phyloP scores from a whole-genome alignment of 2,797 vertebrate genomes.

The Acridotheres tristis region DNA sequence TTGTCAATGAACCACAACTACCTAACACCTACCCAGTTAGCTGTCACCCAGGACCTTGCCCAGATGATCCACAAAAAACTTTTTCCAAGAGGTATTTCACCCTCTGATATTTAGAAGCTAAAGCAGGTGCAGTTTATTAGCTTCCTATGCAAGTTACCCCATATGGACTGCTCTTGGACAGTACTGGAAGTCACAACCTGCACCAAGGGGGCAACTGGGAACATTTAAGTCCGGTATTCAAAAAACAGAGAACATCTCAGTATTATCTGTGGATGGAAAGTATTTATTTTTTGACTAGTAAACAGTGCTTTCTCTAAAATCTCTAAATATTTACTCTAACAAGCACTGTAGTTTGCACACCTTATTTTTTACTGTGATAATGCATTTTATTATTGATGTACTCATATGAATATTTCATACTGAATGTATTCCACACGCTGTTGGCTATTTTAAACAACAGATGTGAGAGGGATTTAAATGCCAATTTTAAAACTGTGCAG shows the following conservation, averaged over 20 bases:
- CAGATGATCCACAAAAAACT: neutral
- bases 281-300: neutral
- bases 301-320: neutral
- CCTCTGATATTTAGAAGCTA: neutral
- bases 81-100: neutral
- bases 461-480: slow-evolving; percentile 58
- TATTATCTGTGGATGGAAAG: neutral
- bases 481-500: slow-evolving; percentile 55
- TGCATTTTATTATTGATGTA: slow-evolving; percentile 17
- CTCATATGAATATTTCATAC: slow-evolving; percentile 25
- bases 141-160: neutral
- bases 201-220: neutral
- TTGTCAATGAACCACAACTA: neutral
- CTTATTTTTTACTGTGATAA: slow-evolving; percentile 11
- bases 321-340: neutral
- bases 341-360: neutral
- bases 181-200: neutral
- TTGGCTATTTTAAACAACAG: slow-evolving; percentile 58
- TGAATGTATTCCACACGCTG: neutral
- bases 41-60: neutral
- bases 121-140: slow-evolving; percentile 17
- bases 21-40: neutral
- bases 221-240: neutral
- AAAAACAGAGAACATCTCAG: neutral
- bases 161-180: neutral